Base-by-base conservation (phyloP, 2,113 vertebrate genomes). In the Mesocricetus auratus region DNA sequence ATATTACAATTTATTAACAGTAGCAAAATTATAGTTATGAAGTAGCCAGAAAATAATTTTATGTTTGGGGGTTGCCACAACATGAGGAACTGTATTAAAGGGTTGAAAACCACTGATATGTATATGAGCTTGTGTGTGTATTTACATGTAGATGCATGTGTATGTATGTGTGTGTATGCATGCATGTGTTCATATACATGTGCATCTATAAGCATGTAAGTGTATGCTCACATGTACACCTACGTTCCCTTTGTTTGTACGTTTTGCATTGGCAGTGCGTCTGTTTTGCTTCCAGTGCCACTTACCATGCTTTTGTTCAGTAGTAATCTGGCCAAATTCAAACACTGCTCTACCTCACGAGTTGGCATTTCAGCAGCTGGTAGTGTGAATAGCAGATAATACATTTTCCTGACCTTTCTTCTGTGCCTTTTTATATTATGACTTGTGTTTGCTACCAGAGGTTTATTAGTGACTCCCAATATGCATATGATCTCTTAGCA, bases 381-480 rank as follows among this genome's bases (percentile, higher is more conserved):
- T 64, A 94, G 26, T 77, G 11, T 45, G 13, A 96, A 81, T 22
- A 89, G 36, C 88, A 93, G 81, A 3, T 1, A 79, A 5, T 36
- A 13, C 11, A 83, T 96, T 95, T 89, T 60, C 78, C 86, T 81
- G 3, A 42, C 12, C 45, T 94, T 12, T 97, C 71, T 33, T 39
- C 10, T 50, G 89, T 62, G 33, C 50, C 50, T 97, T 93, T 93
- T 96, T 85, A 58, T 2, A 0, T 87, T 89, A 87, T 33, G 15
- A 79, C 66, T 94, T 90, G 45, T 0, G 0, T 77, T 71, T 93
- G 88, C 91, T 91, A 86, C 77, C 95, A 42, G 81, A 45, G 31
- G 45, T 36, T 96, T 78, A 50, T 81, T 95, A 93, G 93, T 94
- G 93, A 94, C 78, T 56, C 62, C 87, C 79, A 77, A 92, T 60